Evolutionary conservation across 2,113 vertebrate genomes (phyloP).

Genomic region (Paratilapia polleni): DNA sequence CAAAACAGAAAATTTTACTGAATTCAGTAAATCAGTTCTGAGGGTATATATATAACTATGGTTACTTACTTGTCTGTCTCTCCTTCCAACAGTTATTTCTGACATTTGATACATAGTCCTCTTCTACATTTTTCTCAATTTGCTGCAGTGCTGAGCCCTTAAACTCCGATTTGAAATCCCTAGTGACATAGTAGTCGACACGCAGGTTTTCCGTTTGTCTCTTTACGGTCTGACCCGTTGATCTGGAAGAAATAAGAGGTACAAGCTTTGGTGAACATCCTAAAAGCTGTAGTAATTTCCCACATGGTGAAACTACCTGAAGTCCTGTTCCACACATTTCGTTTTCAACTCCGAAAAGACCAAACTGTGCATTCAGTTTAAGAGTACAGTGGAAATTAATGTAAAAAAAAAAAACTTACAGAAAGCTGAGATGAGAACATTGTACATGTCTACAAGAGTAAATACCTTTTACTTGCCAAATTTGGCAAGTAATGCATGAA

Average conservation of each 20-base stretch:
- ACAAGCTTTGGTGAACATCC: not conserved
- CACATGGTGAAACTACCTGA: not conserved
- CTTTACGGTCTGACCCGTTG: conserved; percentile 91
- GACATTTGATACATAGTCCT: conserved; percentile 94
- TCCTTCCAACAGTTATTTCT: conserved; percentile 99
- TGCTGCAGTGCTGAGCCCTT: conserved; percentile 91
- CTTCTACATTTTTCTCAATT: conserved; percentile 96
- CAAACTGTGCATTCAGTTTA: not conserved
- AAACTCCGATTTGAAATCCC: conserved; percentile 95
- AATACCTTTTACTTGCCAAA: not conserved
- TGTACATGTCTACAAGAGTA: not conserved
- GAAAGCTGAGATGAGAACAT: not conserved
- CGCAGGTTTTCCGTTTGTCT: conserved; percentile 92
- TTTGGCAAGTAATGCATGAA: not conserved
- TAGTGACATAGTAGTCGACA: conserved; percentile 91
- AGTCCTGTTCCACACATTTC: not conserved
- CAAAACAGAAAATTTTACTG: not conserved
- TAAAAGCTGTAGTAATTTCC: not conserved
- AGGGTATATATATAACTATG: not conserved
- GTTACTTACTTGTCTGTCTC: conserved; percentile 92
- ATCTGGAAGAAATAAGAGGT: conserved; percentile 74
- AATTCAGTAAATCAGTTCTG: not conserved
- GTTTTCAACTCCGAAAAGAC: not conserved
- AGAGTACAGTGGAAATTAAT: not conserved
- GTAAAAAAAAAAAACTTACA: not conserved